A percentile compares a stretch with the other conserved stretches of the same genome.
Conservation (phyloP, 2,888 invertebrate genomes). For the Sialis lutaria region DNA sequence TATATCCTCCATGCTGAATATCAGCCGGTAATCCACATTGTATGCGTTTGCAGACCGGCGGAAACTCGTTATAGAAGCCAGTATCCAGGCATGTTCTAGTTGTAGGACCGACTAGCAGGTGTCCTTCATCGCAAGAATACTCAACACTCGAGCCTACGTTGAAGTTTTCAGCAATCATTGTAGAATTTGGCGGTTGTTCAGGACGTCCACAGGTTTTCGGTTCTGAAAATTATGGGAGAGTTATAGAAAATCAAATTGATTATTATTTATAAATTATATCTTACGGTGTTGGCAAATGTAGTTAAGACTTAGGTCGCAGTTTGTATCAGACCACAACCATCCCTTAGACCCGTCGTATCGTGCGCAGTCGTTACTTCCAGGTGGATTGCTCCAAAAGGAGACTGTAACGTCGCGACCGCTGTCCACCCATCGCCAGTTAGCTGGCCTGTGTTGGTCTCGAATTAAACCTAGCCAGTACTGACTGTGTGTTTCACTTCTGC, state of each 20-base stretch:
- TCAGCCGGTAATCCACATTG: constrained; percentile 82
- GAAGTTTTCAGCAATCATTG: constrained; percentile 59
- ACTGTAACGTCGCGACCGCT: constrained; percentile 75
- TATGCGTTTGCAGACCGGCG: constrained; percentile 88
- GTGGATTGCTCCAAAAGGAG: constrained; percentile 83
- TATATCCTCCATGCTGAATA: constrained; percentile 65
- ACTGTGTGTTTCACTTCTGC: constrained; percentile 71
- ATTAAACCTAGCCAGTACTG: constrained; percentile 93
- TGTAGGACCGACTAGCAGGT: constrained; percentile 71
- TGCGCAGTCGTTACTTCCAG: constrained; percentile 69
- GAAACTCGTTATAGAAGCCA: constrained; percentile 86
- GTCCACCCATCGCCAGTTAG: constrained; percentile 72
- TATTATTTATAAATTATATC: constrained; percentile 21
- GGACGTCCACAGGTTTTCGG: constrained; percentile 83
- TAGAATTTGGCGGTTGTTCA: constrained; percentile 85
- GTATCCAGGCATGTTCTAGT: constrained; percentile 73
- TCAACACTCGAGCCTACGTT: constrained; percentile 71
- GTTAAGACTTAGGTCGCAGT: constrained; percentile 67
- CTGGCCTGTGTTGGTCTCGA: constrained; percentile 58
- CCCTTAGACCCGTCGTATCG: constrained; percentile 84
- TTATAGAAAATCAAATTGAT: too few relatives aligned
- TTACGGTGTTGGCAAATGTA: constrained; percentile 89
- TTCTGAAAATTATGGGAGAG: constrained; percentile 30
- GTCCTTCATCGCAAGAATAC: constrained; percentile 72
- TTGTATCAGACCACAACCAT: constrained; percentile 89